These are phyloP conservation scores for Altica lythri DNA, from an alignment of 2,888 invertebrate genomes.

Conservation along the genomic window DNA sequence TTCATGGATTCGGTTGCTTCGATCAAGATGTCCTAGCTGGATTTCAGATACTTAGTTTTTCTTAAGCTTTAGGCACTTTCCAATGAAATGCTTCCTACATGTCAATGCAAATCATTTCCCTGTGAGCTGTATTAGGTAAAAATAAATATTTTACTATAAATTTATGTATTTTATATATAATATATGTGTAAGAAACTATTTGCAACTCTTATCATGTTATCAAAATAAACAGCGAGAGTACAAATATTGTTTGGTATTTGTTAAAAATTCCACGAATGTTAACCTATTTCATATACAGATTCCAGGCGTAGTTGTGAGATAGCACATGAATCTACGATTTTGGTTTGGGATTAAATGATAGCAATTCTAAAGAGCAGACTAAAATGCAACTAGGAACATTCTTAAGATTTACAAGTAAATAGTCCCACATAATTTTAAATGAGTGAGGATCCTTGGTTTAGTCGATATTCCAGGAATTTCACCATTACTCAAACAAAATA, in stretches of 20 bases:
- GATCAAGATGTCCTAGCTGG: too few relatives aligned
- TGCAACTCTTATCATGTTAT: too few relatives aligned
- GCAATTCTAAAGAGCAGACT: slow-evolving; percentile 32
- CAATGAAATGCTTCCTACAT: too few relatives aligned
- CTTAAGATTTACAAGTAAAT: slow-evolving; percentile 36
- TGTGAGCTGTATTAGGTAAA: too few relatives aligned
- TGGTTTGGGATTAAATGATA: slow-evolving; percentile 31
- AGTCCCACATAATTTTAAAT: slow-evolving; percentile 30
- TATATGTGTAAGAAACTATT: too few relatives aligned
- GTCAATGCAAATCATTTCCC: too few relatives aligned
- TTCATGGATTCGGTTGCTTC: too few relatives aligned
- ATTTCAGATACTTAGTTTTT: too few relatives aligned
- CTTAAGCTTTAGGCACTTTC: too few relatives aligned
- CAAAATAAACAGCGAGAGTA: too few relatives aligned
- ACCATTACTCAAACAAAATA: slow-evolving; percentile 44
- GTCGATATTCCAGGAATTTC: slow-evolving; percentile 46
- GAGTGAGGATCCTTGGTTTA: slow-evolving; percentile 28
- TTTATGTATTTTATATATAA: too few relatives aligned
- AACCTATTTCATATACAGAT: slow-evolving; percentile 22
- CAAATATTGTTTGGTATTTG: not conserved
- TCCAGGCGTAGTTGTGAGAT: slow-evolving; percentile 21
- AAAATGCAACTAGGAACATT: slow-evolving; percentile 41
- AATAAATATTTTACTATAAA: too few relatives aligned
- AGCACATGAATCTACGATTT: slow-evolving; percentile 22
- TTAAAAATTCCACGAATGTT: slow-evolving; percentile 16